Evolutionary conservation across 2,888 invertebrate species (phyloP).

Genomic region (Brenthis daphne): DNA sequence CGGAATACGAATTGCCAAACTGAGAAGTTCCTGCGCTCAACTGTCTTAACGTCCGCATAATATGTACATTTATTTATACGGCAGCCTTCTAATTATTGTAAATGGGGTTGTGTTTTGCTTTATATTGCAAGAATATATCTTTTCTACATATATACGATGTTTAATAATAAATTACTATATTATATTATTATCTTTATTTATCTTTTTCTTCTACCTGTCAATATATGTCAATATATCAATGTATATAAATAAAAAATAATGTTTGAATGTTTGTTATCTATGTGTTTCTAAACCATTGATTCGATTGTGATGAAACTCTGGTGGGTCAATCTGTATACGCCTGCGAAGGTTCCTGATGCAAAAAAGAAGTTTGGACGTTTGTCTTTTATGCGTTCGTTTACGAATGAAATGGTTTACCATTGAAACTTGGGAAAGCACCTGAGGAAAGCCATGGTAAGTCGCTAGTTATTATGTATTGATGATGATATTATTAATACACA

Average conservation of each 20-base stretch:
- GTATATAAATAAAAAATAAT: too few species aligned
- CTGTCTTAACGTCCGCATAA: conserved; percentile 33
- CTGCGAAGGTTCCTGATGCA: too few species aligned
- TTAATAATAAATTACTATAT: neutral
- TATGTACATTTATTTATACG: conserved; percentile 25
- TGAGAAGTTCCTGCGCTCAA: conserved; percentile 33
- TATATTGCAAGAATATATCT: neutral
- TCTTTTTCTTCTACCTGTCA: too few species aligned
- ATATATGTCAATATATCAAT: too few species aligned
- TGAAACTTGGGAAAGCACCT: neutral
- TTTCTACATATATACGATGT: neutral
- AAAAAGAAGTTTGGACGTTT: too few species aligned
- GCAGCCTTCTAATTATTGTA: conserved; percentile 21
- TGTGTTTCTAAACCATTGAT: neutral
- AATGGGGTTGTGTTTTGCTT: conserved; percentile 15
- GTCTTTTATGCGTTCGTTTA: neutral
- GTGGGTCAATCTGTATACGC: too few species aligned
- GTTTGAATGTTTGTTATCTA: neutral
- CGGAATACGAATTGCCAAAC: conserved; percentile 38
- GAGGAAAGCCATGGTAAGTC: too few species aligned
- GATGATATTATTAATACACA: too few species aligned
- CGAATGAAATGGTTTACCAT: too few species aligned
- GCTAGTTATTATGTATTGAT: too few species aligned
- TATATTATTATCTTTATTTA: too few species aligned
- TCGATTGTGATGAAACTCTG: too few species aligned